Conservation (phyloP, 2,888 invertebrate genomes). For the Lutraria lutraria region DNA sequence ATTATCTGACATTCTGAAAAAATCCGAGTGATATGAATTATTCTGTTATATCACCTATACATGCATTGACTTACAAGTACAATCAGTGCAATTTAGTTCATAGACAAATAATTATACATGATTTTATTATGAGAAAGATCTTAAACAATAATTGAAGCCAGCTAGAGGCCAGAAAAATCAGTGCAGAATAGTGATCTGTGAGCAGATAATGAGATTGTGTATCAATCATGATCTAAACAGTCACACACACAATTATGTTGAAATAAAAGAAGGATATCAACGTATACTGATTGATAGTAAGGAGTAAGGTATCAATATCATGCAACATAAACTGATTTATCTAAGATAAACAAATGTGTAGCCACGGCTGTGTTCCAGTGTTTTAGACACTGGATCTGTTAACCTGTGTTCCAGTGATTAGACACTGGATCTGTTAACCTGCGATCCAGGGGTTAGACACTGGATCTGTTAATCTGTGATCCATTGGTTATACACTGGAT, state of each 20-base stretch:
- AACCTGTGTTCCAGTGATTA: no score
- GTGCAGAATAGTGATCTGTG: neutral
- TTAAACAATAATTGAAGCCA: neutral
- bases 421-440: no score
- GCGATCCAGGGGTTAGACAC: no score
- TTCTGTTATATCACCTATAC: neutral
- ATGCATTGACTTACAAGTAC: neutral
- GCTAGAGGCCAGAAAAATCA: neutral
- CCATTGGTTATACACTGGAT: no score
- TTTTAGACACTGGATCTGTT: no score
- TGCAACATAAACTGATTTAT: neutral
- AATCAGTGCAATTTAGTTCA: neutral
- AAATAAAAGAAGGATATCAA: neutral
- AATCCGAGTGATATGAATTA: no score
- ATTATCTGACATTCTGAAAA: no score
- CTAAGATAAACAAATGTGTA: neutral
- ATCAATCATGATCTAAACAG: neutral
- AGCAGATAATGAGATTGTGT: neutral
- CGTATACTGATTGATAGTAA: neutral
- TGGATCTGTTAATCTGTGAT: no score
- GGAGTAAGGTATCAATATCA: neutral
- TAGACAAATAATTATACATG: constrained; percentile 30
- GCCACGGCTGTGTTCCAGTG: no score
- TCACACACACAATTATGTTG: neutral
- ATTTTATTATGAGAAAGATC: neutral